Evolutionary conservation across 2,888 invertebrate species (phyloP), one percentile per base, ranked within the genome.

Genomic region (Brenthis ino): DNA sequence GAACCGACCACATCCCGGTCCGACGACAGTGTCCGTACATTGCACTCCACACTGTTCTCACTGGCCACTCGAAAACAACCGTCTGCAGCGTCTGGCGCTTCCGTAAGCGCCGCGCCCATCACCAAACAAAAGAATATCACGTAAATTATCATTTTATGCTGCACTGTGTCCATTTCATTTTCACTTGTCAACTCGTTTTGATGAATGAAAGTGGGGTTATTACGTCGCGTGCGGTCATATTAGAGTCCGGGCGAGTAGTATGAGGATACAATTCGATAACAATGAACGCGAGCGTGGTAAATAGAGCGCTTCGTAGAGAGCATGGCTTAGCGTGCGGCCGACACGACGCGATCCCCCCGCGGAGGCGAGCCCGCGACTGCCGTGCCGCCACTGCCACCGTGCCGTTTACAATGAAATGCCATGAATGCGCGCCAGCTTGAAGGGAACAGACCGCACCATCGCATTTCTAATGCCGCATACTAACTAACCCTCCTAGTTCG

Each of bases 1-100:
- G 91, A 87, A 86, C 94, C 94, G 81, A 94, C 92, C 80, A 95
- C 95, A 76, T 95, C 94, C 74, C 94, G 94, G 80, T 95, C 94
- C 70, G 95, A 94, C 80, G 96, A 96, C 84, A 96, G 93, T 77
- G 95, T 94, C 77, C 95, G 94, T 79, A 96, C 93, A 77, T 94
- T 94, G 88, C 97, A 97, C 81, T 88, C 86, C 86, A 92, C 85
- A 83, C 85, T 83, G 80, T 82, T 84, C 80, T 82, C 86, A 82
- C 85, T 83, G 83, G 87, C 81, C 87, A 88, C 88, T 80, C 89
- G 88, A 82, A 86, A 84, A 84, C 91, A 91, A 76, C 84, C 88
- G 85, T 88, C 89, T 82, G 85, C 86, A 83, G 85, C 87, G 85
- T 81, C 85, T 74, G 92, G 90, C 87, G 91, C 91, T 86, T 89